These are phyloP conservation scores for Conopomorpha cramerella DNA, from an alignment of 1,140 invertebrate genomes.

Conservation along the genomic window DNA sequence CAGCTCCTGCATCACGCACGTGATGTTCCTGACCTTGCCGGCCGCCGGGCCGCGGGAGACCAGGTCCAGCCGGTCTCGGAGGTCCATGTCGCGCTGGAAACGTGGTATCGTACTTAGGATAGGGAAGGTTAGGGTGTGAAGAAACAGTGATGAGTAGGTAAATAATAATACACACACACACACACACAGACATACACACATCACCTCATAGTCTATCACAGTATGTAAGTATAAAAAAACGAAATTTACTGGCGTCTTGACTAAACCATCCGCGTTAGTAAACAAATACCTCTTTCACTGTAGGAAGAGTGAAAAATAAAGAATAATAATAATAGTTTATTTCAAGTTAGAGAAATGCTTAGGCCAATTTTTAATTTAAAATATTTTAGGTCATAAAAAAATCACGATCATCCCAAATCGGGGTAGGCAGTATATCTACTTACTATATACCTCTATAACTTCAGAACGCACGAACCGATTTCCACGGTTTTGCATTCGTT, in stretches of 20 bases:
- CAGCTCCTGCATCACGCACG: constrained; percentile 70
- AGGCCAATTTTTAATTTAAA: too few relatives aligned
- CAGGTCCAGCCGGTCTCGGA: constrained; percentile 62
- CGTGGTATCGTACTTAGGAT: neutral
- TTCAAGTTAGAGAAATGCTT: too few relatives aligned
- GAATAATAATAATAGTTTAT: too few relatives aligned
- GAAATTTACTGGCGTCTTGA: neutral
- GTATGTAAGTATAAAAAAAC: neutral
- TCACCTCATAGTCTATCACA: neutral
- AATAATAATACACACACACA: neutral
- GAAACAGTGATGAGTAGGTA: neutral
- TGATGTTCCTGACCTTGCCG: constrained; percentile 62
- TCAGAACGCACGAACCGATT: too few relatives aligned
- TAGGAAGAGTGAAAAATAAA: too few relatives aligned
- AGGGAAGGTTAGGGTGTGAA: too few relatives aligned
- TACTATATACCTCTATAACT: too few relatives aligned
- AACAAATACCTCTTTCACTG: neutral
- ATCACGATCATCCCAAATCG: too few relatives aligned
- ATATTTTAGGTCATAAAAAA: too few relatives aligned
- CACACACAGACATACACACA: too few relatives aligned
- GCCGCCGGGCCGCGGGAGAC: constrained; percentile 54
- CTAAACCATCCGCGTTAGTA: neutral
- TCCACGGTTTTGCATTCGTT: too few relatives aligned
- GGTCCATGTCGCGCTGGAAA: constrained; percentile 61
- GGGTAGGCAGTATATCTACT: too few relatives aligned